Base-by-base conservation (phyloP, 2,113 vertebrate species). In the Gallinago jamesoni region DNA sequence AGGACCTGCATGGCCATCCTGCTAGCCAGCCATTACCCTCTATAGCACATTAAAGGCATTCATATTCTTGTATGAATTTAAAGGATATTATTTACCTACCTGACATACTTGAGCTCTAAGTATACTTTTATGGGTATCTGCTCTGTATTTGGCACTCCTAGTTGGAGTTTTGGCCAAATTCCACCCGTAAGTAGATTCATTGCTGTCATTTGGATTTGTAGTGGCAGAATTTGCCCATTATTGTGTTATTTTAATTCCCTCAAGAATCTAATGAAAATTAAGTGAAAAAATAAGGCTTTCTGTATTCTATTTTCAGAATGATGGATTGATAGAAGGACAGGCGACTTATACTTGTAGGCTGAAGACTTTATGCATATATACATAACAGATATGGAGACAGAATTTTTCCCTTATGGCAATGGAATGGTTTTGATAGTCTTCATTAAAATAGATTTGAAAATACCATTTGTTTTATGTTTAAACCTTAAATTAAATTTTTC, bases 391-490 rank as follows among this genome's bases (percentile, higher is more conserved):
- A 95, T 43, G 90, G 95, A 97, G 94, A 87, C 86, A 97, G 93
- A 95, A 96, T 97, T 96, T 96, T 97, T 97, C 94, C 90, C 95
- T 97, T 83, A 96, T 95, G 94, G 94, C 94, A 88, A 83, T 94
- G 94, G 95, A 96, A 94, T 97, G 95, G 96, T 96, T 97, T 96
- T 96, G 91, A 96, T 97, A 96, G 93, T 96, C 92, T 92, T 95
- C 94, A 94, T 97, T 96, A 97, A 97, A 97, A 96, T 82, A 97
- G 83, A 97, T 95, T 95, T 96, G 87, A 95, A 97, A 97, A 96
- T 96, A 96, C 95, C 95, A 97, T 97, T 97, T 96, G 95, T 96
- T 97, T 97, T 97, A 95, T 96, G 96, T 96, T 97, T 97, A 97
- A 97, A 96, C 90, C 92, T 95, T 97, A 96, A 95, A 95, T 97